Conservation (phyloP, 2,113 vertebrate species). For the Gulo gulo region DNA sequence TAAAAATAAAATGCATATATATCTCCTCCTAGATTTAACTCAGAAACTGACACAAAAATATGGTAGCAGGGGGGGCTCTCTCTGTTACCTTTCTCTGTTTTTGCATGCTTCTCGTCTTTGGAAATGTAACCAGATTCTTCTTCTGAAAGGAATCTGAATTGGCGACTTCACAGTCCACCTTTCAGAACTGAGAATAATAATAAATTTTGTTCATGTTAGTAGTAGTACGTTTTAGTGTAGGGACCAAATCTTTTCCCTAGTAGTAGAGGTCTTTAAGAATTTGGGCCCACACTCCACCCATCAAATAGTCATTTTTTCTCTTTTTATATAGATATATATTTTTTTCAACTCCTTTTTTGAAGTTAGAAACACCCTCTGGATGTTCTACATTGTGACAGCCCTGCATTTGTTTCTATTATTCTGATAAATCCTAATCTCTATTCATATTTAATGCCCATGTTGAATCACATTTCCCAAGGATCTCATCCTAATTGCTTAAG, state of each 20-base stretch:
- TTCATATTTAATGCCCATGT: background rate
- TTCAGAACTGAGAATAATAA: background rate
- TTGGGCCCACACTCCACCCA: background rate
- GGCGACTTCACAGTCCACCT: background rate
- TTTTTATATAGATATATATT: background rate
- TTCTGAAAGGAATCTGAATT: background rate
- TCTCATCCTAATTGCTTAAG: background rate
- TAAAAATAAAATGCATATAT: background rate
- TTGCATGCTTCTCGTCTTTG: background rate
- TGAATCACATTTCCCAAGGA: background rate
- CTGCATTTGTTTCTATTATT: background rate
- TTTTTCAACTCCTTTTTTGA: background rate
- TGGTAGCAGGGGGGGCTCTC: no score
- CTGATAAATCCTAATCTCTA: background rate
- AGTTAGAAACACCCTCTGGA: background rate
- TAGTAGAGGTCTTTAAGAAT: background rate
- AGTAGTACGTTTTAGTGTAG: background rate
- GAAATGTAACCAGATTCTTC: background rate
- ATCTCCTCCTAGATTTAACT: background rate
- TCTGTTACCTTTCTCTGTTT: background rate
- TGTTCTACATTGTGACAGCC: background rate
- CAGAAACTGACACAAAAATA: background rate
- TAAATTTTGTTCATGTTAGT: background rate
- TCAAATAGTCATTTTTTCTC: background rate
- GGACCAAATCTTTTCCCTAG: background rate